Base-by-base conservation (phyloP, 2,888 invertebrate genomes). In the Cordilura impudica region DNA sequence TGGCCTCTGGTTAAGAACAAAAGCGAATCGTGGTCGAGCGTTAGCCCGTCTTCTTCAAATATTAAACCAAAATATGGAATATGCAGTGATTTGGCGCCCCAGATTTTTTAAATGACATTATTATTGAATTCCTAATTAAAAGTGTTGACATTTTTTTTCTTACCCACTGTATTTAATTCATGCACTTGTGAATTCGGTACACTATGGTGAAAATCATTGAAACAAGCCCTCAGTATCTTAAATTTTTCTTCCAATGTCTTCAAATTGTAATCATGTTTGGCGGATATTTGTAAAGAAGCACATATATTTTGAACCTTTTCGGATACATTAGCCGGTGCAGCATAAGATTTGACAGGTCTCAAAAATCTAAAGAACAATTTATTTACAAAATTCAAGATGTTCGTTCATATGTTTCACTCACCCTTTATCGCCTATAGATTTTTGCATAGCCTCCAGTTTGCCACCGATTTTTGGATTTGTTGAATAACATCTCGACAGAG, bases 161-260 rank as follows among this genome's bases (percentile, higher is more conserved):
- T 90, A 94, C 94, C 93, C 63, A 97, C 91, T 60, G 93, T 94
- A 84, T 92, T 92, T 77, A 98, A 93, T 56, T 92, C 91, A 85
- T 94, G 93, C n/a, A 98, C 89, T 61, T 94, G 88, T 0, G 96
- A 96, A 91, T 96, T 98, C 0, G 97, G 96, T 10, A 98, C 92
- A 78, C 92, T 88, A 88, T 97, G 94, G 6, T 94, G 91, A 78
- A 97, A 94, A 87, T 94, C 93, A 51, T 93, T 90, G 81, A 91
- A 93, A 85, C 96, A 95, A 5, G 93, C 92, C 31, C 92, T 91
- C 3, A 98, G 90, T 7, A 98, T 90, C 31, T 92, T 90, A 87
- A 93, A 96, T 88, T 95, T 95, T 19, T 88, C 86, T 2, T 78
- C 84, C 3, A 87, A 69, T 31, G 84, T 85, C 0, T 74, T 74